A percentile compares a stretch with the other conserved stretches of the same genome.
These are phyloP conservation scores for Thymallus thymallus DNA, from an alignment of 2,113 vertebrate genomes.

Conservation along the genomic window DNA sequence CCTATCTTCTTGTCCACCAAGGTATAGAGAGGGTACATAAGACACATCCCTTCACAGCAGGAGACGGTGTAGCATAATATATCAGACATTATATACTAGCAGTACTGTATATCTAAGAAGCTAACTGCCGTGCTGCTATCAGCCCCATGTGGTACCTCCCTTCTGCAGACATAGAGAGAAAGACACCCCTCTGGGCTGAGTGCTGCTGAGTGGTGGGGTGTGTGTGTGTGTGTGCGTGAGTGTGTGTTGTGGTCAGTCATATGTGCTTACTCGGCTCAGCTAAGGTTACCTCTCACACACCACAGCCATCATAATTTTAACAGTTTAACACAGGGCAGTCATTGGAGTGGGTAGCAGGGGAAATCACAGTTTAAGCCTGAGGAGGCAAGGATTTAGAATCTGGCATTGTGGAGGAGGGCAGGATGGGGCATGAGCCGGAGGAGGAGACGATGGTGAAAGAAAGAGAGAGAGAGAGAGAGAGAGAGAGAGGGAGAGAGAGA, in stretches of 20 bases:
- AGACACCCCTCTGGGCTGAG: too few species aligned
- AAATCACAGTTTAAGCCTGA: constrained; percentile 17
- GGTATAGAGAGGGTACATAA: too few species aligned
- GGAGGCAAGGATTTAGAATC: background rate
- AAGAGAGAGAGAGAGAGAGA: background rate
- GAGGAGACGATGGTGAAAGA: constrained; percentile 8
- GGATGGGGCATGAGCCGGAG: background rate
- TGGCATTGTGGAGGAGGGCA: background rate
- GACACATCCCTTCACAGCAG: too few species aligned
- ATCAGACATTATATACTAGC: too few species aligned
- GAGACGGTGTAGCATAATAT: too few species aligned
- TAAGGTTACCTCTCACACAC: background rate
- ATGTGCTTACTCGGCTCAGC: background rate
- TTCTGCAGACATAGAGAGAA: too few species aligned
- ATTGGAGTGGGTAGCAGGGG: background rate
- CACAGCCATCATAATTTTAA: background rate
- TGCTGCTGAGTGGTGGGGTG: too few species aligned
- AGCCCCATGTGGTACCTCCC: too few species aligned
- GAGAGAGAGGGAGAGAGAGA: background rate
- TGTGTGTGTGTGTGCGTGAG: background rate
- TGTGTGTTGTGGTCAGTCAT: background rate
- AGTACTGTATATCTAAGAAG: too few species aligned
- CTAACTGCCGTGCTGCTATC: too few species aligned
- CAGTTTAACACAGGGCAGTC: constrained; percentile 6
- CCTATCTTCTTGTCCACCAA: too few species aligned